A percentile compares a stretch with the other conserved stretches of the same genome.
These are phyloP conservation scores for Polypterus senegalus DNA, from an alignment of 2,113 vertebrate genomes.

Conservation along the genomic window DNA sequence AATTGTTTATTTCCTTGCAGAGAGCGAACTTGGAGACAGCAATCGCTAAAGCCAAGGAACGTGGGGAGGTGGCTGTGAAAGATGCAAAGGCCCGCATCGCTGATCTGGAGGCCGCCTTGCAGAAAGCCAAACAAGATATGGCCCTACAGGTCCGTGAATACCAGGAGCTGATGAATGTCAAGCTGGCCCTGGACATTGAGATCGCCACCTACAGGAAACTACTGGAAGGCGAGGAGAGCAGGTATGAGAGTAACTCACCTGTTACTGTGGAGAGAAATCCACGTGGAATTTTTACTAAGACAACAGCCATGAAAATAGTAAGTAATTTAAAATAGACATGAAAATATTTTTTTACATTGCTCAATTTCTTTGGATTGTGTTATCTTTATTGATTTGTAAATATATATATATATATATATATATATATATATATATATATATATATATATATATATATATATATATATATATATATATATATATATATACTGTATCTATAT, in stretches of 20 bases:
- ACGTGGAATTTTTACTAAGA: no score
- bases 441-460: no score
- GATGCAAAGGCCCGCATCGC: conserved; percentile 67
- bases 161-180: conserved; percentile 83
- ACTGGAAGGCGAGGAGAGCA: conserved; percentile 78
- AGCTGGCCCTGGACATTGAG: conserved; percentile 82
- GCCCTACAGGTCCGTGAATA: conserved; percentile 70
- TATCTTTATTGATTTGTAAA: no score
- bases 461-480: no score
- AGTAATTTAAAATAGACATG: no score
- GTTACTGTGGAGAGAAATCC: background rate
- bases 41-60: conserved; percentile 73
- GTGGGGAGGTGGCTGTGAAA: conserved; percentile 71
- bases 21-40: conserved; percentile 62
- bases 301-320: no score
- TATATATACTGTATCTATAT: no score
- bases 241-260: conserved; percentile 36
- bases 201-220: conserved; percentile 84
- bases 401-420: no score
- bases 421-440: no score
- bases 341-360: no score
- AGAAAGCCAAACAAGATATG: conserved; percentile 80
- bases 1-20: conserved; percentile 30
- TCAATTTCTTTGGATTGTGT: no score
- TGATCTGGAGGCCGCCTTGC: conserved; percentile 65